phyloP scores from a whole-genome alignment of 2,113 vertebrate genomes.

The Seriola quinqueradiata region DNA sequence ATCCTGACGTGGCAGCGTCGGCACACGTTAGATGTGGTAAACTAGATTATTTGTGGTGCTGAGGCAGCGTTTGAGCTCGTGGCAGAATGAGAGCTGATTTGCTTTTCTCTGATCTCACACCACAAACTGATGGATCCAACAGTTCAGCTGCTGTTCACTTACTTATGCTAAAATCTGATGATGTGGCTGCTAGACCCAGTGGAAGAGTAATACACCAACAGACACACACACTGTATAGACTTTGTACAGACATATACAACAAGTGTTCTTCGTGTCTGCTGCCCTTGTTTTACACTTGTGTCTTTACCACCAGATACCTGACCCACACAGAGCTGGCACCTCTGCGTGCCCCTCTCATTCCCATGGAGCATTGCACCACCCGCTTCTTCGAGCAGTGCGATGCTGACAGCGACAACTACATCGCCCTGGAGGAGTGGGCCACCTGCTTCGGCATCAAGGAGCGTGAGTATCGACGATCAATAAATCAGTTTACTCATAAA shows the following conservation, averaged over 20 bases:
- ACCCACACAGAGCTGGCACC: slow-evolving; percentile 98
- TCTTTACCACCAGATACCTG: slow-evolving; percentile 87
- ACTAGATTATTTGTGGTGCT: neutral
- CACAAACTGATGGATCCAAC: neutral
- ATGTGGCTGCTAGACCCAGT: neutral
- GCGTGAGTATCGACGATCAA: slow-evolving; percentile 85
- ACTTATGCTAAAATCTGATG: neutral
- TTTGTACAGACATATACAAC: too few relatives aligned
- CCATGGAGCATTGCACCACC: slow-evolving; percentile 99
- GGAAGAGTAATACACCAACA: neutral
- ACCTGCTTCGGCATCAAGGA: slow-evolving; percentile 97
- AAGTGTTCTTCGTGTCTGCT: neutral
- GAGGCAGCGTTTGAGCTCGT: neutral
- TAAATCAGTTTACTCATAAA: too few relatives aligned
- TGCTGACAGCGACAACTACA: slow-evolving; percentile 96
- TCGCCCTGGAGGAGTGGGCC: slow-evolving; percentile 97
- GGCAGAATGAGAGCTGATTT: slow-evolving; percentile 12
- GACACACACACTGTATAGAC: too few relatives aligned
- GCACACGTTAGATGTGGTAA: neutral
- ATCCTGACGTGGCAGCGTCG: neutral
- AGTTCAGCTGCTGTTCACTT: neutral
- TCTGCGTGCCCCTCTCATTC: slow-evolving; percentile 96
- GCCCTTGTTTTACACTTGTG: neutral
- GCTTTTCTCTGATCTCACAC: slow-evolving; percentile 17
- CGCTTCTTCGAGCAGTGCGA: slow-evolving; percentile 97